These are phyloP conservation scores for Caenorhabditis latens DNA, from an alignment of 1,140 invertebrate species.

Conservation along the genomic window DNA sequence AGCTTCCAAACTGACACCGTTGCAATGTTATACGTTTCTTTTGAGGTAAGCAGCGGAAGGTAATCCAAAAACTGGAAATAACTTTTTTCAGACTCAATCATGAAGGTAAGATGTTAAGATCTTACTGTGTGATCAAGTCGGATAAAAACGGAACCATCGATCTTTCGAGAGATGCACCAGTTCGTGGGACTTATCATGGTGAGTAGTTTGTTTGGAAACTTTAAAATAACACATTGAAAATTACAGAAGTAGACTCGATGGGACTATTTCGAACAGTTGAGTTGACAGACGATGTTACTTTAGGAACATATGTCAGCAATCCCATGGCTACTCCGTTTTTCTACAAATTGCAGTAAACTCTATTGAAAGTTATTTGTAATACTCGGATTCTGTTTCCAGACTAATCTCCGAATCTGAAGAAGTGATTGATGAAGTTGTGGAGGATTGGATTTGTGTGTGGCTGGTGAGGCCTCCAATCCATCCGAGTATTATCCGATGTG, in stretches of 20 bases:
- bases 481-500: too few species aligned
- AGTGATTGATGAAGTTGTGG: background rate
- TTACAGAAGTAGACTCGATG: background rate
- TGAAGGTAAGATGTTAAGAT: background rate
- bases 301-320: background rate
- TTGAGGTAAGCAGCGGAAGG: background rate
- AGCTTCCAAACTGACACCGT: background rate
- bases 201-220: too few species aligned
- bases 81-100: background rate
- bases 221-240: too few species aligned
- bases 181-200: conserved; percentile 2
- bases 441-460: too few species aligned
- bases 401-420: background rate
- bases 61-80: background rate
- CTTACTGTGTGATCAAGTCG: background rate
- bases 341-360: background rate
- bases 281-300: background rate
- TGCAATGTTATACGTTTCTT: background rate
- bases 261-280: background rate
- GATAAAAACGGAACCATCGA: background rate
- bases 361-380: too few species aligned
- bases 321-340: background rate
- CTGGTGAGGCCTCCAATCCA: too few species aligned
- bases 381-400: background rate
- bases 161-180: background rate